Evolutionary conservation across 35 echinoderm and acorn worm species (phyloP).

Genomic region (Chiridota heheva): DNA sequence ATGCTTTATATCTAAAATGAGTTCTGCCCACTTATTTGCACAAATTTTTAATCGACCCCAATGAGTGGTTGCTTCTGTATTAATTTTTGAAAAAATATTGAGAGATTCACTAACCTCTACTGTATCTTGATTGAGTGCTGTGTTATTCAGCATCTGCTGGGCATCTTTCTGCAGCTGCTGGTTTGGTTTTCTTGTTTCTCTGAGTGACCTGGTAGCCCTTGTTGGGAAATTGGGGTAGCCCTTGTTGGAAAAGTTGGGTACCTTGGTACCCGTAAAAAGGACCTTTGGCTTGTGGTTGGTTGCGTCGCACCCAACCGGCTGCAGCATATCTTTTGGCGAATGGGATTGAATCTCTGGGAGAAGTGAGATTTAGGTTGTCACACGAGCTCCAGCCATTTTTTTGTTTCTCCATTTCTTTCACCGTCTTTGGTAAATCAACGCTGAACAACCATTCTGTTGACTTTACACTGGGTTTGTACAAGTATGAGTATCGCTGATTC

Average conservation of each 20-base stretch:
- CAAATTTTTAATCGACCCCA: neutral
- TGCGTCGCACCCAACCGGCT: neutral
- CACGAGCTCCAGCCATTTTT: constrained; percentile 16
- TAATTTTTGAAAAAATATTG: neutral
- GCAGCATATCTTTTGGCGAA: neutral
- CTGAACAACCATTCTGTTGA: constrained; percentile 27
- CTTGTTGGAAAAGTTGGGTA: neutral
- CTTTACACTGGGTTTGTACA: constrained; percentile 9
- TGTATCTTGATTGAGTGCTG: neutral
- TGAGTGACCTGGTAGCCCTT: neutral
- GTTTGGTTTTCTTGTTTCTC: neutral
- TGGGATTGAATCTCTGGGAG: neutral
- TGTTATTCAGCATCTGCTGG: neutral
- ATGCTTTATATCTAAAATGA: neutral
- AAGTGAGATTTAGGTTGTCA: neutral
- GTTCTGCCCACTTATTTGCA: neutral
- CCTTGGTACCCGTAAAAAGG: neutral
- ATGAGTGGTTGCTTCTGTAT: neutral
- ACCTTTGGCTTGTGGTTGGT: neutral
- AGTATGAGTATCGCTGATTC: constrained; percentile 9
- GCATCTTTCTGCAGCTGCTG: neutral
- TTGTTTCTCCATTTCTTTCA: constrained; percentile 30
- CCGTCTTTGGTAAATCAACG: constrained; percentile 25
- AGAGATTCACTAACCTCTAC: constrained; percentile 20
- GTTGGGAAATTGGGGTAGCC: neutral